Evolutionary conservation across 2,113 vertebrate genomes (phyloP).

Genomic region (Ptychochromis oligacanthus): DNA sequence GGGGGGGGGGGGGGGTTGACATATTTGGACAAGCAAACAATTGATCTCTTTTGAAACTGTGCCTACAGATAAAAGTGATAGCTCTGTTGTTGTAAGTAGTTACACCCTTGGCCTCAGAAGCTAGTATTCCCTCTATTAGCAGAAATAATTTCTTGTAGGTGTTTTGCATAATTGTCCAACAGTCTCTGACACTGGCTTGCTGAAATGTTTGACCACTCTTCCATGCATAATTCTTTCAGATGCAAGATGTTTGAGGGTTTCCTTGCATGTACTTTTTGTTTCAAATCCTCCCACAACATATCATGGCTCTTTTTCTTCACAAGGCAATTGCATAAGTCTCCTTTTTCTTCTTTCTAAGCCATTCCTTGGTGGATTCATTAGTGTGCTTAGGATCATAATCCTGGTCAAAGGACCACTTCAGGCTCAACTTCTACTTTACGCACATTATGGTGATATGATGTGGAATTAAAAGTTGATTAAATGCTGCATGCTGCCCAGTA

Average conservation of each 20-base stretch:
- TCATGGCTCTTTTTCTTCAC: background rate
- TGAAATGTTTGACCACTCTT: background rate
- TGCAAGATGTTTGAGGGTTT: background rate
- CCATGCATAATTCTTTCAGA: background rate
- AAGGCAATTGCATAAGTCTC: background rate
- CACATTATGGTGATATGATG: background rate
- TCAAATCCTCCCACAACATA: constrained; percentile 1
- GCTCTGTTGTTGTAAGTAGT: background rate
- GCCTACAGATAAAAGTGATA: background rate
- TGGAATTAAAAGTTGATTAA: background rate
- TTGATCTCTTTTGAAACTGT: background rate
- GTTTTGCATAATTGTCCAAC: constrained; percentile 4
- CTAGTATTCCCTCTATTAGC: background rate
- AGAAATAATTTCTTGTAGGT: background rate
- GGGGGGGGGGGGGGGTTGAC: no score
- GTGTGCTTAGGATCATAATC: constrained; percentile 3
- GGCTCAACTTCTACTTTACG: background rate
- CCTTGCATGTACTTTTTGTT: background rate
- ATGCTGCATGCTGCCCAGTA: background rate
- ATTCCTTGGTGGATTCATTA: background rate
- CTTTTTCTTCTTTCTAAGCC: background rate
- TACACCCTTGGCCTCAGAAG: background rate
- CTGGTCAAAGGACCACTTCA: background rate
- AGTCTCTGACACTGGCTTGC: background rate
- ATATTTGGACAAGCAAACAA: background rate